Evolutionary conservation across 2,113 vertebrate genomes (phyloP), one percentile per base, ranked within the genome.

Genomic region (Cairina moschata): DNA sequence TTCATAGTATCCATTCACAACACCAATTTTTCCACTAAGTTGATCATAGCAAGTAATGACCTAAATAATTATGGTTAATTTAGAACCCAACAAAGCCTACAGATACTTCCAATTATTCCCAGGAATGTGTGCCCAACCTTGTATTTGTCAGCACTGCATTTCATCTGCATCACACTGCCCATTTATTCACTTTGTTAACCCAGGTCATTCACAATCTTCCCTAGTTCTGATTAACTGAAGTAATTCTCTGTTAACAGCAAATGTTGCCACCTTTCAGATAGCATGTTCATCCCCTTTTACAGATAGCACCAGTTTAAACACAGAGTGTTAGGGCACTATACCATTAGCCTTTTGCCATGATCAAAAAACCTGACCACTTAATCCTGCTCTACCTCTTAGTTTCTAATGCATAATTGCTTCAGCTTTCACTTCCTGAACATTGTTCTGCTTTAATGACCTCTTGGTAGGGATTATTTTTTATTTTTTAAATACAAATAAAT

Each of bases 181-280:
- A 36, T 84, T 84, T 93, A 88, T 71, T 59, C 76, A 46, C 62
- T 88, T 88, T 86, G 80, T 93, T 94, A 96, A 91, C 76, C 40
- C 58, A 32, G 69, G 80, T 94, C 80, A 91, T 13, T 93, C 92
- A 84, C 74, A 91, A 69, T 82, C 76, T 89, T 91, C 59, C 56
- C 44, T 25, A 58, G 48, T 81, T 84, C 66, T 91, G 86, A 88
- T 84, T 86, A 96, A 78, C 58, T 65, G 31, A 62, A 86, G 32
- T 69, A 56, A 86, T 73, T 86, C 79, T 59, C 55, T 75, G 63
- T 59, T 74, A 58, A 42, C 38, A 58, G 83, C 68, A 54, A 81
- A 59, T n/a, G 81, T 59, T 82, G 77, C 44, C 80, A 54, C 54
- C 42, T 78, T 68, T 80, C 77, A 4, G 3, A 26, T 1, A 65